Conservation (phyloP, 1,140 invertebrate genomes). For the Bombyx mori region ASM3026992v2 NC_085113.1:5513501-5514000, state of each 20-base stretch:
- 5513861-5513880: constrained; percentile 3
- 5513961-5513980: constrained; percentile 83
- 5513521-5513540: no score
- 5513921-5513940: constrained; percentile 83
- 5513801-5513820: not conserved
- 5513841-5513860: no score
- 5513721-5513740: not conserved
- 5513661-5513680: no score
- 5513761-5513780: not conserved
- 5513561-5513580: no score
- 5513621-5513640: no score
- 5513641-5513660: no score
- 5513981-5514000: constrained; percentile 86
- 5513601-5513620: no score
- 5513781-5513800: not conserved
- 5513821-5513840: no score
- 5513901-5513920: constrained; percentile 82
- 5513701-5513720: not conserved
- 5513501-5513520: no score
- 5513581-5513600: no score
- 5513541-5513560: no score
- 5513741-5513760: not conserved
- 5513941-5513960: constrained; percentile 83
- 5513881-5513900: constrained; percentile 63
- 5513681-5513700: no score